Evolutionary conservation across 2,797 vertebrate genomes (phyloP), one percentile per base, ranked within the genome.

Genomic region (Xenopus petersii): DNA sequence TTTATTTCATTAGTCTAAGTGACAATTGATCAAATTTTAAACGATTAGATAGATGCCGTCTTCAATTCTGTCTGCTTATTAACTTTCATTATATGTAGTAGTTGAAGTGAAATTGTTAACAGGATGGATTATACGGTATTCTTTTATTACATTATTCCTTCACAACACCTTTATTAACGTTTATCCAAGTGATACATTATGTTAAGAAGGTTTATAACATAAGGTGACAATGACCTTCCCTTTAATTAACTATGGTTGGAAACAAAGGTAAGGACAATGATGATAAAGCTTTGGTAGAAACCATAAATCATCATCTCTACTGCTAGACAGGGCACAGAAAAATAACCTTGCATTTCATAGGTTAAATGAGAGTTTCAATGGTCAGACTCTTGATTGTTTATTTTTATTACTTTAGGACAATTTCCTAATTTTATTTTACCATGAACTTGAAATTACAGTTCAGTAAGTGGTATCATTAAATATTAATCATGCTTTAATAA

Each of bases 221-320:
- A 93, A 94, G 95, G 93, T 96, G 95, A 97, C 94, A 95, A 94
- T 96, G 97, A 98, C 97, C 96, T 99, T 97, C 94, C 90, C 90
- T 95, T 97, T 98, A 98, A 98, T 98, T 98, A 98, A 96, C 94
- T 93, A 91, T 96, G 95, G 97, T 17, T 95, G 92, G 95, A 96
- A 95, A 95, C 94, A 95, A 96, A 98, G 95, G 95, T 96, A 95
- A 94, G 93, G 88, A 92, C 92, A 92, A 90, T 93, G 91, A 94
- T 94, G 95, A 95, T 95, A 93, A 94, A 93, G 92, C 93, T 88
- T 82, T 88, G 93, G 91, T 89, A 90, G 89, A 85, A 87, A 89
- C 91, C 91, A 96, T 98, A 96, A 97, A 99, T 99, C 95, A 97
- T 93, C 83, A 84, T 82, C 84, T 86, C 71, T 82, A 80, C 81